phyloP scores from a whole-genome alignment of 2,888 invertebrate species.

The Melangyna quadrimaculata region DNA sequence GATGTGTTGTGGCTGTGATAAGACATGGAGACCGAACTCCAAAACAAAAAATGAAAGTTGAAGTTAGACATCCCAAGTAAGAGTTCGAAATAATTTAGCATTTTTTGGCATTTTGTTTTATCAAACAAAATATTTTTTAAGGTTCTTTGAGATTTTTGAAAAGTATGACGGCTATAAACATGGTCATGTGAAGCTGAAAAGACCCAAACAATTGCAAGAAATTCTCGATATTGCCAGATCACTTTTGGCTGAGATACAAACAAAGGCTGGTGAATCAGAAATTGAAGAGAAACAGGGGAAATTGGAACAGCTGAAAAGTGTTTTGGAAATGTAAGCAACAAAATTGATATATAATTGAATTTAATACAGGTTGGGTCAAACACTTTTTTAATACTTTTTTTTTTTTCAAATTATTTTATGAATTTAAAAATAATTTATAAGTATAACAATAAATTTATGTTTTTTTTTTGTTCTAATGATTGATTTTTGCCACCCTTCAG shows the following conservation, averaged over 20 bases:
- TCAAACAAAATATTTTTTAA: slow-evolving; percentile 76
- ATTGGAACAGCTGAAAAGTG: slow-evolving; percentile 97
- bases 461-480: too few species aligned
- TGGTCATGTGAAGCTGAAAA: slow-evolving; percentile 97
- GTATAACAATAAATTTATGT: too few species aligned
- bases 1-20: slow-evolving; percentile 98
- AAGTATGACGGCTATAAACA: slow-evolving; percentile 98
- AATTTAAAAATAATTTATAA: too few species aligned
- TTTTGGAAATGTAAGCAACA: slow-evolving; percentile 95
- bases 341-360: neutral
- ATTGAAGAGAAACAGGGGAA: slow-evolving; percentile 98
- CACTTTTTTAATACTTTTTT: too few species aligned
- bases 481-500: too few species aligned
- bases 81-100: neutral
- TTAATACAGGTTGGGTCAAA: neutral
- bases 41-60: slow-evolving; percentile 99
- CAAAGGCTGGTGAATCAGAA: slow-evolving; percentile 92
- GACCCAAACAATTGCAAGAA: slow-evolving; percentile 98
- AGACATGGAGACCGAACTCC: slow-evolving; percentile 99
- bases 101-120: neutral
- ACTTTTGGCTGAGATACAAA: slow-evolving; percentile 93
- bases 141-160: slow-evolving; percentile 99
- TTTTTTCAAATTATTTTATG: too few species aligned
- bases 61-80: slow-evolving; percentile 96
- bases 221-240: slow-evolving; percentile 97